phyloP scores from a whole-genome alignment of 2,888 invertebrate genomes.

The Gandaritis pyraliata region DNA sequence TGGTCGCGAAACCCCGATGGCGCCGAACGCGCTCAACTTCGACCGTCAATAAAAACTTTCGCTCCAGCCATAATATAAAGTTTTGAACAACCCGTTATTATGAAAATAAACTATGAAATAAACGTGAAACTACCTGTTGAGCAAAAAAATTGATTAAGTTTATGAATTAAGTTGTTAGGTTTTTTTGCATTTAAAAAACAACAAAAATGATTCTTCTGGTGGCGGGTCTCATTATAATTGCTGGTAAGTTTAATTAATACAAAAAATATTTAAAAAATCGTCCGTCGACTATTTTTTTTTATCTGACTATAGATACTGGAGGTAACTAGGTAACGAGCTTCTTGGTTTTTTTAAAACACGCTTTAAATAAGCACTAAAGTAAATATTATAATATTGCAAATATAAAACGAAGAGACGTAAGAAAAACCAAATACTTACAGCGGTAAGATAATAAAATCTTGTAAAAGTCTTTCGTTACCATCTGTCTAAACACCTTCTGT shows the following conservation, averaged over 20 bases:
- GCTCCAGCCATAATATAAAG: not conserved
- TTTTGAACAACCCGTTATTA: not conserved
- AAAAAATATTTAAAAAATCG: not conserved
- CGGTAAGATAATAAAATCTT: too few relatives aligned
- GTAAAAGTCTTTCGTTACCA: too few relatives aligned
- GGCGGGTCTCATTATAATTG: constrained; percentile 24
- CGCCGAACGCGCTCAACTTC: constrained; percentile 19
- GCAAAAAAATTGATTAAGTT: not conserved
- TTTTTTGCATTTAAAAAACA: constrained; percentile 2
- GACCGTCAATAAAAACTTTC: constrained; percentile 15
- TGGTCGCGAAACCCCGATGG: constrained; percentile 28
- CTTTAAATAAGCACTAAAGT: too few relatives aligned
- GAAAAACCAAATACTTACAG: too few relatives aligned
- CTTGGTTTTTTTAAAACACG: too few relatives aligned
- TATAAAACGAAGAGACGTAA: too few relatives aligned
- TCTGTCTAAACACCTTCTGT: too few relatives aligned
- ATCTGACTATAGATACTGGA: too few relatives aligned
- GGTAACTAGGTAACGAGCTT: too few relatives aligned
- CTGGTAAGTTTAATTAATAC: constrained; percentile 20
- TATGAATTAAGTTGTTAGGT: not conserved
- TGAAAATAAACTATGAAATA: not conserved
- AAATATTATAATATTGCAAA: too few relatives aligned
- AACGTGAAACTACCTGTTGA: not conserved
- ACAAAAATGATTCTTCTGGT: constrained; percentile 28
- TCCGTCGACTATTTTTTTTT: too few relatives aligned